Evolutionary conservation across 1,140 invertebrate species (phyloP).

Genomic region (Cherax quadricarinatus): DNA sequence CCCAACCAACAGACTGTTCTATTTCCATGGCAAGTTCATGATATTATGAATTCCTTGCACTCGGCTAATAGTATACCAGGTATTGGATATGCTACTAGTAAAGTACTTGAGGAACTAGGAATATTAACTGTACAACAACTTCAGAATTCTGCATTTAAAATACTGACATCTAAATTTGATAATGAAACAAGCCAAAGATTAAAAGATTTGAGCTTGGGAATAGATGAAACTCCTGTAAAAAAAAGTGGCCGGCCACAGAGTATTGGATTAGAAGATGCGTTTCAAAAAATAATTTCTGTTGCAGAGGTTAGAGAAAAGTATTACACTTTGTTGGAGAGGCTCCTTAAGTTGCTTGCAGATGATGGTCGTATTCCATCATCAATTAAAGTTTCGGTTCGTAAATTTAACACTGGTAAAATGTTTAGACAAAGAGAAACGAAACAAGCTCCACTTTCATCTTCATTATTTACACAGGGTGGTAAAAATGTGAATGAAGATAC

Average conservation of each 20-base stretch:
- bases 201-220: constrained; percentile 83
- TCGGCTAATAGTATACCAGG: constrained; percentile 83
- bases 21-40: constrained; percentile 82
- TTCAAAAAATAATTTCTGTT: constrained; percentile 83
- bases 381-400: constrained; percentile 85
- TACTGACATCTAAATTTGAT: constrained; percentile 81
- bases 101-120: constrained; percentile 81
- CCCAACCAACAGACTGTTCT: constrained; percentile 89
- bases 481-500: constrained; percentile 76
- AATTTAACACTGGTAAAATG: constrained; percentile 80
- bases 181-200: constrained; percentile 83
- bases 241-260: constrained; percentile 83
- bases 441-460: constrained; percentile 82
- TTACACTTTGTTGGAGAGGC: constrained; percentile 81
- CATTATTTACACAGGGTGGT: constrained; percentile 41
- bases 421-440: constrained; percentile 84
- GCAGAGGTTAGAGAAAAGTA: constrained; percentile 85
- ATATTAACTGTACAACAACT: constrained; percentile 83
- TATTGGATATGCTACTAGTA: constrained; percentile 83
- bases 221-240: constrained; percentile 84
- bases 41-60: constrained; percentile 82
- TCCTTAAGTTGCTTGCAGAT: constrained; percentile 84
- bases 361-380: constrained; percentile 86
- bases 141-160: constrained; percentile 80
- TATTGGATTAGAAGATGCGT: constrained; percentile 87